phyloP scores from a whole-genome alignment of 1,140 invertebrate genomes.

The Catajapyx aquilonaris region DNA sequence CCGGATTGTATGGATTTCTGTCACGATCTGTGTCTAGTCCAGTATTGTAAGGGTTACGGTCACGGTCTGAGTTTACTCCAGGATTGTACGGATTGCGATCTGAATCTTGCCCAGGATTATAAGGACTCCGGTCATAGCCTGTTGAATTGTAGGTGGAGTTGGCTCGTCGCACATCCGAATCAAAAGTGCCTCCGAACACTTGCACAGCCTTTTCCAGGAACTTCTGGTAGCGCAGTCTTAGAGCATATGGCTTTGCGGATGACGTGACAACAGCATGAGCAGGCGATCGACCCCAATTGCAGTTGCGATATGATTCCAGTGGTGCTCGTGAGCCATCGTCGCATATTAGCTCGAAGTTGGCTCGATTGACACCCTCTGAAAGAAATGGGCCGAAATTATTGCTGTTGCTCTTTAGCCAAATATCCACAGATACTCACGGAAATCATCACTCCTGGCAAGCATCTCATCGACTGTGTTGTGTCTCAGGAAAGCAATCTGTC shows the following conservation, averaged over 20 bases:
- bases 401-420: neutral
- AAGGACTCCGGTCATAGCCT: too few species aligned
- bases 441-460: slow-evolving; percentile 29
- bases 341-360: slow-evolving; percentile 70
- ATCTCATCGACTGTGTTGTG: slow-evolving; percentile 65
- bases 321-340: slow-evolving; percentile 47
- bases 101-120: too few species aligned
- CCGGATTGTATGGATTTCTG: too few species aligned
- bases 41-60: too few species aligned
- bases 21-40: too few species aligned
- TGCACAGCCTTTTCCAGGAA: neutral
- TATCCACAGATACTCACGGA: slow-evolving; percentile 22
- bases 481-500: slow-evolving; percentile 80
- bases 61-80: too few species aligned
- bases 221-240: slow-evolving; percentile 31
- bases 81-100: too few species aligned
- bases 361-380: slow-evolving; percentile 17
- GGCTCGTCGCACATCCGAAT: too few species aligned
- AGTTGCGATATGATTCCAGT: slow-evolving; percentile 49
- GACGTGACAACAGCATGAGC: slow-evolving; percentile 71
- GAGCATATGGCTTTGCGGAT: slow-evolving; percentile 41
- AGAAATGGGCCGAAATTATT: neutral
- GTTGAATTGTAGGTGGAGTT: too few species aligned
- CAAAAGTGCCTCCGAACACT: too few species aligned
- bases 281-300: slow-evolving; percentile 71